Conservation (phyloP, 37 sponge, comb jelly and placozoan species). For the Spongilla lacustris region DNA sequence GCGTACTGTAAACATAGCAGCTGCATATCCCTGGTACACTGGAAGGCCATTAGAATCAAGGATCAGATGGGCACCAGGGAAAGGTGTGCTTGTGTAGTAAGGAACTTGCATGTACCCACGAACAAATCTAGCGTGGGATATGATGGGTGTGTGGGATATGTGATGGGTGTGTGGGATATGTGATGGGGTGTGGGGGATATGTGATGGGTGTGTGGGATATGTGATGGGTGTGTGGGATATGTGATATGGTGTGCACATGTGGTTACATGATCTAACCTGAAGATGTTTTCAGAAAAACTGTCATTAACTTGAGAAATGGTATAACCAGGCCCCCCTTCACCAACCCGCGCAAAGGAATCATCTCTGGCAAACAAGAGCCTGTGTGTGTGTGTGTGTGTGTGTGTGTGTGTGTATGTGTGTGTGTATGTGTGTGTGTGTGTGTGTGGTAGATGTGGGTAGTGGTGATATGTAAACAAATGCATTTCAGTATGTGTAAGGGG, state of each 20-base stretch:
- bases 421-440: neutral
- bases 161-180: neutral
- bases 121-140: constrained; percentile 17
- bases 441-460: too few species aligned
- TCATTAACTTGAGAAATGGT: constrained; percentile 30
- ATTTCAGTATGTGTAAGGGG: too few species aligned
- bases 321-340: constrained; percentile 42
- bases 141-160: neutral
- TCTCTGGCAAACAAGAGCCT: constrained; percentile 68
- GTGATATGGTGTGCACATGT: neutral
- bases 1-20: constrained; percentile 43
- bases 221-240: constrained; percentile 4
- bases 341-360: constrained; percentile 66
- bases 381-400: neutral
- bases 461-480: too few species aligned
- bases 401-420: neutral
- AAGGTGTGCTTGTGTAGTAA: constrained; percentile 35
- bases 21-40: constrained; percentile 58
- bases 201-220: too few species aligned
- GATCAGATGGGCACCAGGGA: constrained; percentile 73
- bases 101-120: constrained; percentile 59
- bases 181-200: neutral
- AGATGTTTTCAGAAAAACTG: constrained; percentile 49
- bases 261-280: constrained; percentile 37
- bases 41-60: constrained; percentile 58